Conservation (phyloP, 2,888 invertebrate genomes). For the Palloptera scutellata region DNA sequence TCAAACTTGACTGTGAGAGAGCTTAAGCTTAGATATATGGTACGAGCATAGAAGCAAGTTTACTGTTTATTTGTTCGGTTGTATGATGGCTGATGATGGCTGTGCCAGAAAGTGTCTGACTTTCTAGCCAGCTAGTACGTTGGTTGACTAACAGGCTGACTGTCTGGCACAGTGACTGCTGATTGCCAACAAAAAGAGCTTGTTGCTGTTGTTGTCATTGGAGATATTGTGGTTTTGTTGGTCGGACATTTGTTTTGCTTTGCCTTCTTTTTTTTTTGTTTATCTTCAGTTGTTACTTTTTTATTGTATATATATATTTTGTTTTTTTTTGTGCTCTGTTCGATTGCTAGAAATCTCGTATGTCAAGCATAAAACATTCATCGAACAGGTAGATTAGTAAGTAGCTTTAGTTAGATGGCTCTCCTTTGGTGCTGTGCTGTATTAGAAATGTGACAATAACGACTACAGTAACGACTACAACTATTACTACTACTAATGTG, state of each 20-base stretch:
- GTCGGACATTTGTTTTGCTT: neutral
- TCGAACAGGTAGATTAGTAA: conserved; percentile 20
- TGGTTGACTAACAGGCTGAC: conserved; percentile 18
- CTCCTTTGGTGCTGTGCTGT: neutral
- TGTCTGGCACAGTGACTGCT: conserved; percentile 4
- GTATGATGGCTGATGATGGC: neutral
- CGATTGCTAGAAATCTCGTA: conserved; percentile 10
- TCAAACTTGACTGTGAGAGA: neutral
- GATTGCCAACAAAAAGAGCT: neutral
- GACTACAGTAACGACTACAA: neutral
- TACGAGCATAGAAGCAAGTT: conserved; percentile 7
- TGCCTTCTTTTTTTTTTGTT: neutral
- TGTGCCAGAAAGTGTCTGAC: conserved; percentile 11
- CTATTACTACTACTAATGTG: neutral
- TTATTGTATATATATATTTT: neutral
- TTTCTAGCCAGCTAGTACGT: conserved; percentile 12
- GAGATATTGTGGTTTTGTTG: neutral
- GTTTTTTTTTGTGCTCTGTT: conserved; percentile 1
- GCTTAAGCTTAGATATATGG: neutral
- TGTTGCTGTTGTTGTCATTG: neutral
- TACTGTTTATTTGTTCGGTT: conserved; percentile 1
- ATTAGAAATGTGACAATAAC: conserved; percentile 2
- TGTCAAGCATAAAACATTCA: conserved; percentile 16
- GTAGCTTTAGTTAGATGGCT: conserved; percentile 2
- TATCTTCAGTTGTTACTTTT: neutral